A percentile compares a stretch with the other conserved stretches of the same genome.
Evolutionary conservation across 1,140 invertebrate species (phyloP).

Genomic region (Pomacea maculata): DNA sequence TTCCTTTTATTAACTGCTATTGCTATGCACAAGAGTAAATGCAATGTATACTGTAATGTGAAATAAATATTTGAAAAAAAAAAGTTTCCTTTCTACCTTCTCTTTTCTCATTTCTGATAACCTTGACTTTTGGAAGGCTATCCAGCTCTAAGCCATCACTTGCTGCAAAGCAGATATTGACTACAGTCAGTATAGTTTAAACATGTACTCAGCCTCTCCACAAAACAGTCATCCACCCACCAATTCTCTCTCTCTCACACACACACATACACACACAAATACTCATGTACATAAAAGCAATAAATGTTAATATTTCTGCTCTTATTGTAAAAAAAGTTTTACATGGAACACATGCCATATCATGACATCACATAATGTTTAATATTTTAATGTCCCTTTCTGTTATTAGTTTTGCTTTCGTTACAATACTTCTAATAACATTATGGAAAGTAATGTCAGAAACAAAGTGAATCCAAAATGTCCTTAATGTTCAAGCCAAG

Average conservation of each 20-base stretch:
- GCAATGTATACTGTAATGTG: too few species aligned
- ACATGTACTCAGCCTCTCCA: background rate
- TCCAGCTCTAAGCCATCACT: slow-evolving; percentile 88
- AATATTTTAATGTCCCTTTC: too few species aligned
- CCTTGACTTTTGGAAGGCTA: slow-evolving; percentile 89
- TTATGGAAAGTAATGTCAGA: too few species aligned
- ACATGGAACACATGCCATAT: background rate
- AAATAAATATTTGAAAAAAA: too few species aligned
- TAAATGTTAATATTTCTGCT: background rate
- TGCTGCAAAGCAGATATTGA: slow-evolving; percentile 70
- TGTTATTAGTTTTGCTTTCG: too few species aligned
- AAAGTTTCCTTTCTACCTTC: slow-evolving; percentile 70
- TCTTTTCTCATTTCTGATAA: slow-evolving; percentile 88
- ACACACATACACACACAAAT: too few species aligned
- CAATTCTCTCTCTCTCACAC: background rate
- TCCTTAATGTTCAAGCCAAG: background rate
- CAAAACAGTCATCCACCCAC: too few species aligned
- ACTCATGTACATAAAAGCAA: background rate
- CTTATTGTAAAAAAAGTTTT: background rate
- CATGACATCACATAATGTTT: too few species aligned
- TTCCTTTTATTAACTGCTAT: too few species aligned
- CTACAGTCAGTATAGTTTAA: too few species aligned
- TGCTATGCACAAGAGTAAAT: too few species aligned
- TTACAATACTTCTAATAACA: too few species aligned
- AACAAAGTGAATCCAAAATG: background rate